Conservation (phyloP, 1,140 invertebrate species). For the Leptonema lineaticorne region DNA sequence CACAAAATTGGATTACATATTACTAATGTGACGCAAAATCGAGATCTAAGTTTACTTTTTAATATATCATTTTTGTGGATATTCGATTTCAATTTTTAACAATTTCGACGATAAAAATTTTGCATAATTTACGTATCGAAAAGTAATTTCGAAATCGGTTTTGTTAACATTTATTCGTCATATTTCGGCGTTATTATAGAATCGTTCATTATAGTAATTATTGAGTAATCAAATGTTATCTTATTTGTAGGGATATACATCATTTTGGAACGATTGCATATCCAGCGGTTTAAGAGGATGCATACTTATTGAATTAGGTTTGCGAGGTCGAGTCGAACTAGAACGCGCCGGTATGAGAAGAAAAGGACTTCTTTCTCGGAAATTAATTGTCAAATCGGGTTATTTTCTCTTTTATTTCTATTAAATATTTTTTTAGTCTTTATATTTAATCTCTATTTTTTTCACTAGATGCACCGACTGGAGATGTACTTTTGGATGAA, state of each 20-base stretch:
- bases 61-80: too few relatives aligned
- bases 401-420: background rate
- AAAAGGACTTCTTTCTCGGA: constrained; percentile 78
- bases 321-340: constrained; percentile 92
- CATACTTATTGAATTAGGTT: constrained; percentile 95
- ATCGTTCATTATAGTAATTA: too few relatives aligned
- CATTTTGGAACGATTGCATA: constrained; percentile 99
- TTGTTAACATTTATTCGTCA: too few relatives aligned
- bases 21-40: too few relatives aligned
- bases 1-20: too few relatives aligned
- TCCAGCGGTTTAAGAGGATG: constrained; percentile 97
- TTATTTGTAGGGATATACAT: constrained; percentile 90
- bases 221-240: background rate
- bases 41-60: too few relatives aligned
- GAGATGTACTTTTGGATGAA: constrained; percentile 97
- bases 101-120: too few relatives aligned
- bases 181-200: too few relatives aligned
- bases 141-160: too few relatives aligned
- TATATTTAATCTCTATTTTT: constrained; percentile 7
- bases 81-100: too few relatives aligned
- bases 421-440: background rate
- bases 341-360: constrained; percentile 96
- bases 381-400: constrained; percentile 62
- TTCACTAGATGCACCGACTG: constrained; percentile 83
- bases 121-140: too few relatives aligned